Conservation (phyloP, 2,113 vertebrate genomes). For the Zosterops hypoxanthus region DNA sequence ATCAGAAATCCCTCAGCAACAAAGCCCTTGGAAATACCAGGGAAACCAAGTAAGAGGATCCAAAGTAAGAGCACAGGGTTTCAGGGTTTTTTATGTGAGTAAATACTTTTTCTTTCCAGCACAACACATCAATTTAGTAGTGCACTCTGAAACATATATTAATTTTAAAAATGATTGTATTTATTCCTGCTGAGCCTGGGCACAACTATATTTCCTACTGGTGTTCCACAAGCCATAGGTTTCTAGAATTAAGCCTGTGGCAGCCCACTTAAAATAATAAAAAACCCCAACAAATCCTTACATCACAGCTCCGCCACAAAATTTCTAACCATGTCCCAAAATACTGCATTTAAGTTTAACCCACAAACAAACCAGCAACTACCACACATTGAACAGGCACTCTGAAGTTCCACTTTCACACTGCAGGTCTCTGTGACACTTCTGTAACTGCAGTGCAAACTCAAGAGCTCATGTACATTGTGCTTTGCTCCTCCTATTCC, state of each 20-base stretch:
- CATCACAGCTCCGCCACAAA: background rate
- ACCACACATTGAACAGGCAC: background rate
- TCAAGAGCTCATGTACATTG: background rate
- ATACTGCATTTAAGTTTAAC: background rate
- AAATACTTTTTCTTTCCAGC: background rate
- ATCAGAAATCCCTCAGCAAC: background rate
- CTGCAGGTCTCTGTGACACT: background rate
- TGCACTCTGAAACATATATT: background rate
- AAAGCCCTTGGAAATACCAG: background rate
- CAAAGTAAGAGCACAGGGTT: background rate
- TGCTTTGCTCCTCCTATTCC: accelerated
- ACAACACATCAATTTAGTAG: background rate
- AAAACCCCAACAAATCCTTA: background rate
- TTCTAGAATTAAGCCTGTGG: background rate
- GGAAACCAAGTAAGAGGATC: background rate
- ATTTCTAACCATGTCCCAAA: background rate
- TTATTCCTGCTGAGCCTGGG: background rate
- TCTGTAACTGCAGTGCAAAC: background rate
- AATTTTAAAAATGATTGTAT: background rate
- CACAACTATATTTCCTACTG: background rate
- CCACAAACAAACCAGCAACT: background rate
- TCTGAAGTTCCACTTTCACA: background rate
- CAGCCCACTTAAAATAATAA: background rate
- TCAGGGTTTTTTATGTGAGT: background rate
- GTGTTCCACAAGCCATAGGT: background rate